phyloP scores from a whole-genome alignment of 2,888 invertebrate species.

The Polydrusus tereticollis region DNA sequence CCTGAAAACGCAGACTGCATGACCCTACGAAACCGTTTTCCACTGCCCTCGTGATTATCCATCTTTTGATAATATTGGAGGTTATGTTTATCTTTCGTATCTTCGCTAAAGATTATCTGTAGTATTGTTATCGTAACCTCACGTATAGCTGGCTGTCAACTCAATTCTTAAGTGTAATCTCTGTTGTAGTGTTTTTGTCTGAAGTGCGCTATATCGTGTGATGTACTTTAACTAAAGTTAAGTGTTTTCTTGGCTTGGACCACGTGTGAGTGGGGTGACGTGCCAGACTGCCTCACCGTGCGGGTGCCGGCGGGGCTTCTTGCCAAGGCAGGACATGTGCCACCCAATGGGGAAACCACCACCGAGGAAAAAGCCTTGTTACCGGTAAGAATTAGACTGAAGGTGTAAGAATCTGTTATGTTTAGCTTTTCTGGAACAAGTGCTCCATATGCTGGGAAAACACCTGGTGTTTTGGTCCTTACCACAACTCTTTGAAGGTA shows the following conservation, averaged over 20 bases:
- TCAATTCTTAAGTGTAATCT: background rate
- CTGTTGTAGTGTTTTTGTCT: conserved; percentile 1
- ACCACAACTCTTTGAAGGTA: background rate
- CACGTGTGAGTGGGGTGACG: conserved; percentile 65
- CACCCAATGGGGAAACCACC: conserved; percentile 68
- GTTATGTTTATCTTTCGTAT: conserved; percentile 13
- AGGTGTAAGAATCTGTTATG: background rate
- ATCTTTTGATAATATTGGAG: conserved; percentile 11
- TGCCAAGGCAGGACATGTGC: conserved; percentile 68
- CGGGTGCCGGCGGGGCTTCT: conserved; percentile 68
- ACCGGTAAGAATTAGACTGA: conserved; percentile 62
- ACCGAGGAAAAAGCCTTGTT: conserved; percentile 68
- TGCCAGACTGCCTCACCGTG: conserved; percentile 67
- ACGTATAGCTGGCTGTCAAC: background rate
- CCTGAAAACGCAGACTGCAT: conserved; percentile 36
- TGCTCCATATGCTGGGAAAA: background rate
- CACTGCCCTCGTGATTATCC: conserved; percentile 16
- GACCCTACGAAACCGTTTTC: conserved; percentile 8
- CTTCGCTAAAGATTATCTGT: background rate
- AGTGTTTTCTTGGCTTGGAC: conserved; percentile 53
- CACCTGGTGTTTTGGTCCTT: background rate
- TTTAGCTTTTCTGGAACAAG: background rate
- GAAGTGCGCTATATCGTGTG: conserved; percentile 4
- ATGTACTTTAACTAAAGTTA: conserved; percentile 26
- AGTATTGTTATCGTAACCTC: background rate